These are phyloP conservation scores for Chinchilla lanigera DNA, from an alignment of 2,113 vertebrate species.

Conservation along the genomic window DNA sequence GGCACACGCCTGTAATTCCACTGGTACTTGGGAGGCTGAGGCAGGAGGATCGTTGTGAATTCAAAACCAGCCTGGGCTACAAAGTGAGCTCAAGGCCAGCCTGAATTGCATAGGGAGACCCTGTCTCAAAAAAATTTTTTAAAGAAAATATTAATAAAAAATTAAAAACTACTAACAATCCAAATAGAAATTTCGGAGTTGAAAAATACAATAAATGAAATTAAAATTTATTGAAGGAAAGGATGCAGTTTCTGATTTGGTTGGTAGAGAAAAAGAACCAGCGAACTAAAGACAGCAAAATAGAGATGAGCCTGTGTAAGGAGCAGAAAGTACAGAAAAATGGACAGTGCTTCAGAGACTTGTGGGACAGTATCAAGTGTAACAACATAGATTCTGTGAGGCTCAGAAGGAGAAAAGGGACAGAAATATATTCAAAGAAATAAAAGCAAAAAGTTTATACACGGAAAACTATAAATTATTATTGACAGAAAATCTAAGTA, in stretches of 20 bases:
- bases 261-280: background rate
- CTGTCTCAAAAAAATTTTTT: too few relatives aligned
- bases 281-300: background rate
- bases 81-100: too few relatives aligned
- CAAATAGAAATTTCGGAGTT: background rate
- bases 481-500: background rate
- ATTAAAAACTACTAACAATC: background rate
- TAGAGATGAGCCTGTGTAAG: too few relatives aligned
- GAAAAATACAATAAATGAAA: background rate
- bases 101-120: too few relatives aligned
- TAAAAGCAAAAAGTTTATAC: background rate
- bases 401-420: background rate
- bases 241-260: background rate
- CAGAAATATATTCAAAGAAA: background rate
- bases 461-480: background rate
- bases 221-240: background rate
- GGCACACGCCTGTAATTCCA: too few relatives aligned
- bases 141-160: background rate
- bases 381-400: background rate
- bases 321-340: background rate
- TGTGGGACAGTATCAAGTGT: background rate
- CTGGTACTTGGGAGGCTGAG: too few relatives aligned
- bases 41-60: too few relatives aligned
- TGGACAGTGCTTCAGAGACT: background rate
- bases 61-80: too few relatives aligned